Conservation (phyloP, 1,140 invertebrate species). For the Lasaia peninsularis region DNA sequence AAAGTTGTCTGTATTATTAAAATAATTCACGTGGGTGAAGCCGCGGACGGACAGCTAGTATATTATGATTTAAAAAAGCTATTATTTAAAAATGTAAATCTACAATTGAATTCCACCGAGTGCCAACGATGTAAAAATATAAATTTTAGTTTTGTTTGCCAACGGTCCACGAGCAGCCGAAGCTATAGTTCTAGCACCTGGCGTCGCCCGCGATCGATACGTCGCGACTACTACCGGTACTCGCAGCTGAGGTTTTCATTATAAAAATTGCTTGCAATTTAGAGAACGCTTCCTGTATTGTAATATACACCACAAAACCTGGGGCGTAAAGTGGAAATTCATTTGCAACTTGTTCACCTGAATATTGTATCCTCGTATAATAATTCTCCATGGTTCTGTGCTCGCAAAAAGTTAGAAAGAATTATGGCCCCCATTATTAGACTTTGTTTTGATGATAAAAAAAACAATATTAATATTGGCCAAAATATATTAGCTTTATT, state of each 20-base stretch:
- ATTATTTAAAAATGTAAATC: too few relatives aligned
- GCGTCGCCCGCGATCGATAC: conserved; percentile 57
- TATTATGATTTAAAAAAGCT: too few relatives aligned
- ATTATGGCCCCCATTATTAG: not conserved
- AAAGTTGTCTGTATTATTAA: too few relatives aligned
- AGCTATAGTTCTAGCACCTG: conserved; percentile 24
- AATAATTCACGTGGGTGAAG: too few relatives aligned
- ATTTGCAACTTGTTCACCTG: not conserved
- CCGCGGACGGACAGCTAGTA: too few relatives aligned
- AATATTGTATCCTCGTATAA: not conserved
- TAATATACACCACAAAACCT: conserved; percentile 1
- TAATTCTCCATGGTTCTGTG: not conserved
- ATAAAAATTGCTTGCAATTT: conserved; percentile 35
- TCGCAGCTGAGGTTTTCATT: conserved; percentile 30
- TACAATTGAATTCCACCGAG: too few relatives aligned
- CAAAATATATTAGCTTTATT: too few relatives aligned
- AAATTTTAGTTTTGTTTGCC: conserved; percentile 1
- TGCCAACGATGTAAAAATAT: not conserved
- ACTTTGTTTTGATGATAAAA: not conserved
- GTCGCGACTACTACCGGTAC: conserved; percentile 39
- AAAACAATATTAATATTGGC: not conserved
- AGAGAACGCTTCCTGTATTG: conserved; percentile 15
- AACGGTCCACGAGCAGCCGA: not conserved
- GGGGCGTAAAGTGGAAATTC: not conserved
- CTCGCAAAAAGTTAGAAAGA: not conserved